These are phyloP conservation scores for Gila robusta DNA, from an alignment of 2,797 vertebrate genomes.

Conservation along the genomic window DNA sequence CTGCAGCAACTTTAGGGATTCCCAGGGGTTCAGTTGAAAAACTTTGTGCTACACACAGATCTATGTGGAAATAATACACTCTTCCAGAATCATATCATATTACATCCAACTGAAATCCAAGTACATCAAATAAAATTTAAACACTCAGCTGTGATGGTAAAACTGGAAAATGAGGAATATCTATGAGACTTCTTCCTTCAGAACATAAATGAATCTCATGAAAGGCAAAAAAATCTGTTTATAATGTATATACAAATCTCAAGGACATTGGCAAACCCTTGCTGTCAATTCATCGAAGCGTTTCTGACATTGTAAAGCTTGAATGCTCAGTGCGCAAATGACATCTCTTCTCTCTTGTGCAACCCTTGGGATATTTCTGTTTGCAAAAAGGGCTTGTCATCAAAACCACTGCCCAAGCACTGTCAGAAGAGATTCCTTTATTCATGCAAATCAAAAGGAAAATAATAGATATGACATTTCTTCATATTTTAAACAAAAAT, in stretches of 20 bases:
- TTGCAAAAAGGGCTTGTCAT: constrained; percentile 30
- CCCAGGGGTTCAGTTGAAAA: not conserved
- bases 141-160: not conserved
- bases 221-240: not conserved
- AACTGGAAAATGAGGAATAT: not conserved
- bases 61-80: not conserved
- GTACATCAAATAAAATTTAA: not conserved
- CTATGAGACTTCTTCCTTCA: not conserved
- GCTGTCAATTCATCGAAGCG: constrained; percentile 39
- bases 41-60: constrained; percentile 47
- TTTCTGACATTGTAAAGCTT: constrained; percentile 42
- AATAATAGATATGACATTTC: not conserved
- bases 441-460: not conserved
- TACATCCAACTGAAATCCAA: not conserved
- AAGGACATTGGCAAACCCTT: constrained; percentile 29
- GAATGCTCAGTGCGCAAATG: constrained; percentile 33
- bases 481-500: not conserved
- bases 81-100: not conserved
- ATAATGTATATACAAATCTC: constrained; percentile 8
- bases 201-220: not conserved
- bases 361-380: constrained; percentile 29
- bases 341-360: constrained; percentile 34
- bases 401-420: constrained; percentile 24
- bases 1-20: not conserved
- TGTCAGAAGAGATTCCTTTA: not conserved